Base-by-base conservation (phyloP, 2,797 vertebrate species). In the Ptychobarbus kaznakovi region DNA sequence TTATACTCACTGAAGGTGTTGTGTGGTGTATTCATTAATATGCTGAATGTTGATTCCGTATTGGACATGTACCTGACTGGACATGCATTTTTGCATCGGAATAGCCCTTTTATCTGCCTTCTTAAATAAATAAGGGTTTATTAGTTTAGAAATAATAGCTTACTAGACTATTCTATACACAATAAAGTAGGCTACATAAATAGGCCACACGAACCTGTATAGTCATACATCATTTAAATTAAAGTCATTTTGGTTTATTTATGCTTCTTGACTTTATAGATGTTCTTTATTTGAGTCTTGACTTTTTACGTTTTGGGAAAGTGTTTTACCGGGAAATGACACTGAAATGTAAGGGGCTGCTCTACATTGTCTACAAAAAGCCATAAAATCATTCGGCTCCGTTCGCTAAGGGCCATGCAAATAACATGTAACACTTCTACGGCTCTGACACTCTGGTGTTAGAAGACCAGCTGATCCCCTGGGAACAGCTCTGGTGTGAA, bases 381-480 rank as follows among this genome's bases (percentile, higher is more conserved):
- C 90, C 87, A 93, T 93, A 94, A 94, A 95, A 91, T 91, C 87
- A 91, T 94, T 93, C 89, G 92, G 89, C 89, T 88, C 86, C 79
- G 88, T 88, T 86, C 86, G 87, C 89, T 90, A 92, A 95, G 93
- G 95, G 94, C 92, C 93, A 94, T 95, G 93, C 92, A 94, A 96
- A 95, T 95, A 92, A 90, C 81, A 66, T 89, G 90, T 92, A 91
- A 94, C 94, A 95, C 95, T 82, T 92, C 35, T 87, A 91, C 90
- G 92, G 92, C 92, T 93, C 93, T 94, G 92, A 88, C 94, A 93
- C 86, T 80, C 68, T 73, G 63, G 85, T 94, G 95, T 91, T 93
- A 93, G 92, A 94, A 94, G 93, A 92, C 93, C 93, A 93, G 93
- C 92, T 93, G 93, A 94, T 93, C 89, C 92, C 90, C 85, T 92